Evolutionary conservation across 2,888 invertebrate species (phyloP).

Genomic region (Neoascia interrupta): DNA sequence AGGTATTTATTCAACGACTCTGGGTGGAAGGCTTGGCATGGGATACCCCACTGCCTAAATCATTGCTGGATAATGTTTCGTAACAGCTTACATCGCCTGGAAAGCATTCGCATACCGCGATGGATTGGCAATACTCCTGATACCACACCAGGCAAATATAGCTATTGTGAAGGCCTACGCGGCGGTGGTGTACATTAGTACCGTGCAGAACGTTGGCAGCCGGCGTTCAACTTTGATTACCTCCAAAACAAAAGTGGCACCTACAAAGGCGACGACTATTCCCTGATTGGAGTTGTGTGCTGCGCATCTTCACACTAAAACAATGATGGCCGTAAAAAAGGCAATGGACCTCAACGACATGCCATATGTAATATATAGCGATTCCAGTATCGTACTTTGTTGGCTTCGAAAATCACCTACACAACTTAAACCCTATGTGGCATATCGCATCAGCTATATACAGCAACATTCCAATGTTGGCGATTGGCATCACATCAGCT

Average conservation of each 20-base stretch:
- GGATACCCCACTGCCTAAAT: slow-evolving; percentile 19
- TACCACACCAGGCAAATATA: neutral
- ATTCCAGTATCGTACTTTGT: slow-evolving; percentile 17
- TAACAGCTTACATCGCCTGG: slow-evolving; percentile 8
- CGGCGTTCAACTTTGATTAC: neutral
- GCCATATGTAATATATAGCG: slow-evolving; percentile 9
- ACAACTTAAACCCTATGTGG: slow-evolving; percentile 25
- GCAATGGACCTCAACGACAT: slow-evolving; percentile 4
- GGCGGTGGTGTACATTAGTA: neutral
- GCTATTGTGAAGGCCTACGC: slow-evolving; percentile 25
- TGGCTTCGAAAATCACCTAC: slow-evolving; percentile 21
- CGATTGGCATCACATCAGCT: slow-evolving; percentile 13
- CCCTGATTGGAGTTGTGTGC: slow-evolving; percentile 26
- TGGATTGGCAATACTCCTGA: slow-evolving; percentile 9
- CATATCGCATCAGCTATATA: slow-evolving; percentile 29
- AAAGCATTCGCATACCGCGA: slow-evolving; percentile 21
- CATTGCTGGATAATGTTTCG: slow-evolving; percentile 22
- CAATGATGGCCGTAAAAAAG: slow-evolving; percentile 1
- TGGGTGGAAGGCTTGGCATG: slow-evolving; percentile 30
- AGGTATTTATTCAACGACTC: slow-evolving; percentile 28
- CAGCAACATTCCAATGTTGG: slow-evolving; percentile 3
- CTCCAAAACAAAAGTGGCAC: slow-evolving; percentile 28
- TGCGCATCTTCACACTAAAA: slow-evolving; percentile 13
- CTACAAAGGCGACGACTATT: slow-evolving; percentile 1
- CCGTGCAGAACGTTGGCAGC: neutral